These are phyloP conservation scores for Habroteleia sp. DNA, from an alignment of 2,888 invertebrate genomes.

Conservation along the genomic window DNA sequence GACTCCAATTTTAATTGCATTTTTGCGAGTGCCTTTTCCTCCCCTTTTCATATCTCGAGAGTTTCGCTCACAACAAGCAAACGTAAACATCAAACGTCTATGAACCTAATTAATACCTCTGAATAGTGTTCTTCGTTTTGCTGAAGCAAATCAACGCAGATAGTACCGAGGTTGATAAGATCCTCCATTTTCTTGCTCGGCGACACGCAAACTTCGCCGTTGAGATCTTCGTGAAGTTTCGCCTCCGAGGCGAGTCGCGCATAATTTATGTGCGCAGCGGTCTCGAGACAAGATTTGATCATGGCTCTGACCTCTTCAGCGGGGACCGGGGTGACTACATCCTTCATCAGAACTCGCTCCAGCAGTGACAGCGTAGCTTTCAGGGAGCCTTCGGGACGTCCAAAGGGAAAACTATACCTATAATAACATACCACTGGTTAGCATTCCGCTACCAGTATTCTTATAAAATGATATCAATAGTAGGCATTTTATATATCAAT, in stretches of 20 bases:
- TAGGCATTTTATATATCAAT: too few relatives aligned
- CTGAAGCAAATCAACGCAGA: constrained; percentile 98
- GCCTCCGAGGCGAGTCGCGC: constrained; percentile 97
- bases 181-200: constrained; percentile 97
- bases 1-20: constrained; percentile 73
- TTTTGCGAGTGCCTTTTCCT: constrained; percentile 34
- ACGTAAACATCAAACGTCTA: constrained; percentile 75
- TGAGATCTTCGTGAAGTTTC: constrained; percentile 94
- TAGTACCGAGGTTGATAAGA: constrained; percentile 96
- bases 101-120: constrained; percentile 88
- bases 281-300: constrained; percentile 98
- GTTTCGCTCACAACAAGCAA: constrained; percentile 70
- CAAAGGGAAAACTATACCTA: constrained; percentile 98
- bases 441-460: too few relatives aligned
- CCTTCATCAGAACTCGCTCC: constrained; percentile 99
- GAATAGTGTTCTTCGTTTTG: constrained; percentile 99
- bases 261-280: constrained; percentile 98
- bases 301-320: constrained; percentile 96
- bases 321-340: constrained; percentile 97
- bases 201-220: constrained; percentile 90
- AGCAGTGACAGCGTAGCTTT: constrained; percentile 97
- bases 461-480: too few relatives aligned
- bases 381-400: constrained; percentile 98
- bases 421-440: too few relatives aligned
- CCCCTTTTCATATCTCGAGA: constrained; percentile 69